These are phyloP conservation scores for Octodonta nipae DNA, from an alignment of 2,888 invertebrate species.

Conservation along the genomic window DNA sequence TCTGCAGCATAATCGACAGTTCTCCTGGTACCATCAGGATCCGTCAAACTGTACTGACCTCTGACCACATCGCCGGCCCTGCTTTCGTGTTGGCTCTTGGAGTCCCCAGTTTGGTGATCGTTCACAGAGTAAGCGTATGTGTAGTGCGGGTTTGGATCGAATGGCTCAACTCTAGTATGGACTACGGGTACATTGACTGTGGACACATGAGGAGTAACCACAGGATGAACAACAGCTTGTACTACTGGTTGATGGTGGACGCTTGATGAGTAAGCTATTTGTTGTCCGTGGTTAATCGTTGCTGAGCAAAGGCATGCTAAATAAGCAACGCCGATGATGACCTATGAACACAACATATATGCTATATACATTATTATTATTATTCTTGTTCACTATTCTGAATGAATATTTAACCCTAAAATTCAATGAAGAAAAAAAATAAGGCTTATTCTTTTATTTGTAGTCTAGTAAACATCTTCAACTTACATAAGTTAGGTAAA, in stretches of 20 bases:
- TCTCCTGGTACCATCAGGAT: constrained; percentile 30
- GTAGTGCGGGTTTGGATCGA: constrained; percentile 31
- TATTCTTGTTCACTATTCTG: too few relatives aligned
- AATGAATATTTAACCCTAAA: too few relatives aligned
- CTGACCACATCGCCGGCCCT: constrained; percentile 30
- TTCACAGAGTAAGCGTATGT: constrained; percentile 32
- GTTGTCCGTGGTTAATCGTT: constrained; percentile 1
- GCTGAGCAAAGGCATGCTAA: constrained; percentile 2
- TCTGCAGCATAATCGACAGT: constrained; percentile 30
- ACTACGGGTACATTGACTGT: constrained; percentile 19
- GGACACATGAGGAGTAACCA: constrained; percentile 14
- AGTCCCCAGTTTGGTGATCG: constrained; percentile 31
- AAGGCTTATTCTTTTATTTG: too few relatives aligned
- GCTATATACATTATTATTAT: too few relatives aligned
- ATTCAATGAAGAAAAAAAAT: too few relatives aligned
- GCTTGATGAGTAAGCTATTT: constrained; percentile 19
- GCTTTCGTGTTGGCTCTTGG: constrained; percentile 31
- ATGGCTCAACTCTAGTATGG: constrained; percentile 27
- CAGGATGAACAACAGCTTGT: constrained; percentile 6
- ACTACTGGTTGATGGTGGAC: constrained; percentile 21
- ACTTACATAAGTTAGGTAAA: too few relatives aligned
- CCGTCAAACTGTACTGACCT: constrained; percentile 31
- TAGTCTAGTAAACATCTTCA: too few relatives aligned
- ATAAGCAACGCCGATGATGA: constrained; percentile 4
- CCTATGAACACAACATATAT: too few relatives aligned